Evolutionary conservation across 2,113 vertebrate species (phyloP).

Genomic region (Chamaetylas fuelleborni): DNA sequence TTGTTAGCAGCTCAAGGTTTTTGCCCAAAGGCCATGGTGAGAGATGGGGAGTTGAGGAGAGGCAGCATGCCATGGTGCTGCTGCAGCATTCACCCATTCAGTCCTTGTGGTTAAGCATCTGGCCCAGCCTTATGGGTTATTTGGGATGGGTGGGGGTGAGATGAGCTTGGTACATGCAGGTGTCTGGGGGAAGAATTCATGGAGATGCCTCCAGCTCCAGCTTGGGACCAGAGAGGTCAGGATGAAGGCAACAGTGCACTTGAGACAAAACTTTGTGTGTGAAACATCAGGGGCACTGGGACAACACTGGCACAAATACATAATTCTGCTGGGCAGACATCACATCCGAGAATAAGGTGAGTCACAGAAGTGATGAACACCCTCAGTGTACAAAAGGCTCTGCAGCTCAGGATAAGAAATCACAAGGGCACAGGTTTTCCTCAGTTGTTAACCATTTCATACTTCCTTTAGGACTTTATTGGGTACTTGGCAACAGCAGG

Average conservation of each 20-base stretch:
- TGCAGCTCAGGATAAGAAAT: neutral
- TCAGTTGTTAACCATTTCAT: neutral
- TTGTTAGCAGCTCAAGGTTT: neutral
- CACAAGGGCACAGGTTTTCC: neutral
- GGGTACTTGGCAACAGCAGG: neutral
- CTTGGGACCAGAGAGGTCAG: neutral
- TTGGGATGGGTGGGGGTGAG: neutral
- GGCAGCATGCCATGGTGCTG: neutral
- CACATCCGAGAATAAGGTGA: neutral
- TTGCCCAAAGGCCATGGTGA: neutral
- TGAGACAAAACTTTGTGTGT: neutral
- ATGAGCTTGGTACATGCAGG: neutral
- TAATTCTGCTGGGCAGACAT: neutral
- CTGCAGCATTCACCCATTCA: neutral
- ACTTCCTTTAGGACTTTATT: neutral
- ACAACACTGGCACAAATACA: neutral
- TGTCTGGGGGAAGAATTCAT: neutral
- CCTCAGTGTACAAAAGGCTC: neutral
- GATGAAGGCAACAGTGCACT: neutral
- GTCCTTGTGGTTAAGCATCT: neutral
- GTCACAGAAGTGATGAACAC: neutral
- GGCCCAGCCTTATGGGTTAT: rapidly evolving
- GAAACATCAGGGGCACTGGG: neutral
- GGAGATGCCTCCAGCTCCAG: neutral
- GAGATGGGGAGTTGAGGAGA: neutral